Base-by-base conservation (phyloP, 2,797 vertebrate species). In the Neosilurus hyrtlii region DNA sequence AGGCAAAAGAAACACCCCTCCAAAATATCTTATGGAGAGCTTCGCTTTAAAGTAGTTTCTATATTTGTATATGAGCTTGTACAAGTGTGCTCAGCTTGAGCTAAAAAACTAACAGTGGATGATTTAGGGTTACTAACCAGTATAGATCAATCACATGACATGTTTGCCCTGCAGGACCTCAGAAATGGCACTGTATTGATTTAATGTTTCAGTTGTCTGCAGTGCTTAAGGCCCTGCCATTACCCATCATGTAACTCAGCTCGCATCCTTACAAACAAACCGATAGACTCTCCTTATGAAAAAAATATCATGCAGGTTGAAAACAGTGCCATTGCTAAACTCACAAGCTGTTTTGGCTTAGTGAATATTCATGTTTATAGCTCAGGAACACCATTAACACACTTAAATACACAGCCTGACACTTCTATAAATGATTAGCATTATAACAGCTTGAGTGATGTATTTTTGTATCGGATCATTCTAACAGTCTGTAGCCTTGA, bases 151-250 rank as follows among this genome's bases (percentile, higher is more conserved):
- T 74, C 84, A 54, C 70, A 63, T 57, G 83, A 79, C 74, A 78
- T 16, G 57, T 24, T 72, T 76, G 84, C 68, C 81, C 62, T 73
- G 43, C 82, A 71, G 82, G 51, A 56, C 20, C 78, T 72, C 56
- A 76, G 20, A 83, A 86, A 85, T 73, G 68, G 81, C 84, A 80
- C 65, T 1, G 51, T 86, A 88, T 85, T 83, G 84, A 87, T 87
- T 85, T 80, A 18, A 57, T 79, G 74, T 77, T 84, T 52, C 61
- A 49, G 77, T 61, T 79, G 86, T 81, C 84, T 77, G 56, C 43
- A 63, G 57, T 54, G 43, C 61, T 85, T 82, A 82, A 74, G 30
- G 30, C 56, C n/a, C 78, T 37, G 14, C 30, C 52, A 76, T 79
- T 87, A 82, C 84, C 73, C 80, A 54, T 61, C 56, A 52, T 86